phyloP scores from a whole-genome alignment of 2,888 invertebrate genomes.

The Acanthosepion esculentum region DNA sequence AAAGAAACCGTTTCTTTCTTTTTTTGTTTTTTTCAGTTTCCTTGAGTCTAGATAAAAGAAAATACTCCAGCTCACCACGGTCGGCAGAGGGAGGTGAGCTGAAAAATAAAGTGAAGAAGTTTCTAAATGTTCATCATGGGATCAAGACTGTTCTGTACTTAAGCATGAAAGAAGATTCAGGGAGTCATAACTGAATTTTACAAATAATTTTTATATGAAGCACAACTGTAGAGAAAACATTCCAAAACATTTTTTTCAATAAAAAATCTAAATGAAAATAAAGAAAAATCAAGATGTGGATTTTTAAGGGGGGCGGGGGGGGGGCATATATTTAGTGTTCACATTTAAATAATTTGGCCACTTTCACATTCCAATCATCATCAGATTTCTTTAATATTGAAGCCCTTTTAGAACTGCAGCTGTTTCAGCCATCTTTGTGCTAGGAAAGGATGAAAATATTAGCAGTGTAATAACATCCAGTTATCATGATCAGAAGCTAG shows the following conservation, averaged over 20 bases:
- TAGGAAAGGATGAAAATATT: not conserved
- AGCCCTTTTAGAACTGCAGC: not conserved
- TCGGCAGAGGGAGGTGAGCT: not conserved
- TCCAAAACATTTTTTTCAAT: not conserved
- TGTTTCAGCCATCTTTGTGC: not conserved
- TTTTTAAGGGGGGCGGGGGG: not conserved
- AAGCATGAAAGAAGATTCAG: not conserved
- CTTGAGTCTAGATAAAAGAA: conserved; percentile 14
- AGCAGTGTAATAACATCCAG: too few species aligned
- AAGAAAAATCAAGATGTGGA: not conserved
- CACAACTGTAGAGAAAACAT: not conserved
- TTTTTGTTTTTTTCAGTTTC: not conserved
- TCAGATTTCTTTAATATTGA: not conserved
- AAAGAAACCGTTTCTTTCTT: too few species aligned
- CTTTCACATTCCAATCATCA: not conserved
- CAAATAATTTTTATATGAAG: not conserved
- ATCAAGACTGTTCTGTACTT: not conserved
- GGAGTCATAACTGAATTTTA: not conserved
- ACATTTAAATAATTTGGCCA: not conserved
- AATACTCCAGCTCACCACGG: conserved; percentile 33
- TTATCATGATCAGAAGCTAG: too few species aligned
- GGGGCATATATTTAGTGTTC: too few species aligned
- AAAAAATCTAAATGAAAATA: not conserved
- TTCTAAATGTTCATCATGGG: not conserved
- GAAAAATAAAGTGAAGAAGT: conserved; percentile 33